These are phyloP conservation scores for Apocrypta bakeri DNA, from an alignment of 1,140 invertebrate genomes.

Conservation along the genomic window DNA sequence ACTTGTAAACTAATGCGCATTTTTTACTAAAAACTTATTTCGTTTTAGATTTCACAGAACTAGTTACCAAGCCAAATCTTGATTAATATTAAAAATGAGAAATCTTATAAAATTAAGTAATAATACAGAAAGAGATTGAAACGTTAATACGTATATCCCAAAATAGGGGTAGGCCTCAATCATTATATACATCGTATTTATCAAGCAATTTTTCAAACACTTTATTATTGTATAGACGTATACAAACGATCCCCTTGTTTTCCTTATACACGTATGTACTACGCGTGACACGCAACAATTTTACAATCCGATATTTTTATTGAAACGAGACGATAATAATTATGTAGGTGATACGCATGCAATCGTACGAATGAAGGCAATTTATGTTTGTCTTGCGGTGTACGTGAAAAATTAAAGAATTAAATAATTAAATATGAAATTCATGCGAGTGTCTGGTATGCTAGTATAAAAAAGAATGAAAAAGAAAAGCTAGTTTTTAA, in stretches of 20 bases:
- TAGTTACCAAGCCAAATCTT: conserved; percentile 71
- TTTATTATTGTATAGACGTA: conserved; percentile 22
- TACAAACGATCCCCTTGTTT: conserved; percentile 20
- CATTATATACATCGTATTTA: conserved; percentile 23
- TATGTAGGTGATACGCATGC: conserved; percentile 33
- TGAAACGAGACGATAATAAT: conserved; percentile 46
- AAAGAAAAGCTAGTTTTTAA: conserved; percentile 55
- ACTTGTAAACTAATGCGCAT: conserved; percentile 49
- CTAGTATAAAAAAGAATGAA: conserved; percentile 46
- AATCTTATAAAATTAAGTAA: conserved; percentile 18
- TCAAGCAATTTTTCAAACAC: conserved; percentile 44
- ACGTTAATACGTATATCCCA: conserved; percentile 43
- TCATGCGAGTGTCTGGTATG: conserved; percentile 58
- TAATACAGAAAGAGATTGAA: conserved; percentile 22
- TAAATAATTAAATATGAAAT: conserved; percentile 33
- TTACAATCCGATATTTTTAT: conserved; percentile 47
- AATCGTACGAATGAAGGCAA: conserved; percentile 58
- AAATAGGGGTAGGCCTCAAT: conserved; percentile 35
- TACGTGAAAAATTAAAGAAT: conserved; percentile 56
- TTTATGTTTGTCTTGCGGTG: conserved; percentile 48
- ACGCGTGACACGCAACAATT: conserved; percentile 39
- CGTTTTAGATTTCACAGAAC: conserved; percentile 62
- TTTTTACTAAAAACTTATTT: conserved; percentile 57
- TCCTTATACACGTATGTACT: conserved; percentile 12
- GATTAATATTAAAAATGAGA: conserved; percentile 58